Base-by-base conservation (phyloP, 2,113 vertebrate genomes). In the Galbula dea region DNA sequence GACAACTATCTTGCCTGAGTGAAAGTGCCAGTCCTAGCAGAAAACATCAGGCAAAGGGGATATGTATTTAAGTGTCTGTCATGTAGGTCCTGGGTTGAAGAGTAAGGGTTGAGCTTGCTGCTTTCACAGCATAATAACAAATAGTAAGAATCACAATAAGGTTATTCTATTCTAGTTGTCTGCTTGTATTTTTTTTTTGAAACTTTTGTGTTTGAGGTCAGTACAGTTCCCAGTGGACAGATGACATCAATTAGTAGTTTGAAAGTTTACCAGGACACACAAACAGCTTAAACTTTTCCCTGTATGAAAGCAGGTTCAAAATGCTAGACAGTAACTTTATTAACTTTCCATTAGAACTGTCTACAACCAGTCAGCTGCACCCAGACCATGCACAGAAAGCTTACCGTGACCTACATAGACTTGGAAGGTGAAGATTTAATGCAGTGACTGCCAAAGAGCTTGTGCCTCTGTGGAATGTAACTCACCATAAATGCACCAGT, bases 401-500 rank as follows among this genome's bases (percentile, higher is more conserved):
- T 88, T 80, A 68, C 71, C 93, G 87, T 92, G 90, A 95, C 94
- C 92, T 92, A 86, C 75, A 95, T 78, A 95, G 75, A 83, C 54
- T 92, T 93, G 77, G 67, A 90, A 95, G 82, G 80, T 92, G 93
- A 95, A 95, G 89, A 23, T 94, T 92, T 73, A 76, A 90, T 73
- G 76, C 54, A 84, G 73, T n/a, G 61, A 86, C 51, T 89, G 95
- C 87, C 90, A 85, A 86, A 79, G 81, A 94, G 71, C 46, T 55
- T 61, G 45, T 63, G 76, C 79, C 51, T 57, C 73, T 87, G 80
- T 90, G 94, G 82, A 83, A 95, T 81, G 65, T 54, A 90, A 95
- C 91, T 98, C 96, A 98, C 98, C 98, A 98, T 86, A 98, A 97
- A 89, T 98, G 93, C 54, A 91, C 85, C 95, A 98, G 63, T 4